Evolutionary conservation across 2,797 vertebrate species (phyloP).

Genomic region (Monodelphis domestica): DNA sequence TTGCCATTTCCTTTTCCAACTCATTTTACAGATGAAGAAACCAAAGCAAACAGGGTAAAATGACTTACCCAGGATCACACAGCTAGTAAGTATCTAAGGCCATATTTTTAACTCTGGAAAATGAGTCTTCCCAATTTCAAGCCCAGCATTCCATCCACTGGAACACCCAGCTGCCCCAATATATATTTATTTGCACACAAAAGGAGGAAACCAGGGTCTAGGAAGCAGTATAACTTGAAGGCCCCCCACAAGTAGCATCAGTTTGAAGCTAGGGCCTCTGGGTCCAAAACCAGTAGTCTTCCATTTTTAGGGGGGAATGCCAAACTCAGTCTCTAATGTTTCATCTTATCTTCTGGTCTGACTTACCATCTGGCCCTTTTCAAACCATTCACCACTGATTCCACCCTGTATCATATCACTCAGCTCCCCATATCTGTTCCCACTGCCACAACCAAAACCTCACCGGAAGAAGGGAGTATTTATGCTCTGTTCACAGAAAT

Average conservation of each 20-base stretch:
- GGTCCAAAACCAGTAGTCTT: not conserved
- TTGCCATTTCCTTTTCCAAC: not conserved
- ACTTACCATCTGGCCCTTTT: not conserved
- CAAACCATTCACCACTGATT: not conserved
- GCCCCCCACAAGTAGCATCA: not conserved
- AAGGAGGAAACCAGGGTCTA: not conserved
- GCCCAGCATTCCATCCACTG: not conserved
- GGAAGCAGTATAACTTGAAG: not conserved
- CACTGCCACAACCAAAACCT: not conserved
- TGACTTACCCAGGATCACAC: not conserved
- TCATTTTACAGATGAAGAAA: not conserved
- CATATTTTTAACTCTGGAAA: not conserved
- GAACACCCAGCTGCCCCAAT: not conserved
- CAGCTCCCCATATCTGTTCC: not conserved
- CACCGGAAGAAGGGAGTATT: conserved; percentile 86
- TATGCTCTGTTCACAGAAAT: conserved; percentile 89
- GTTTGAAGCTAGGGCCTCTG: not conserved
- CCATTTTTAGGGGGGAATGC: not conserved
- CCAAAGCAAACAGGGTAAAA: not conserved
- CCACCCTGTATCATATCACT: not conserved
- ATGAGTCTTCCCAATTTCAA: not conserved
- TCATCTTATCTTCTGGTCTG: not conserved
- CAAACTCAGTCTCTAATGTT: not conserved
- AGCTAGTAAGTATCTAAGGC: not conserved
- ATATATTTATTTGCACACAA: not conserved